Conservation (phyloP, 2,888 invertebrate genomes). For the Petrolisthes cinctipes region DNA sequence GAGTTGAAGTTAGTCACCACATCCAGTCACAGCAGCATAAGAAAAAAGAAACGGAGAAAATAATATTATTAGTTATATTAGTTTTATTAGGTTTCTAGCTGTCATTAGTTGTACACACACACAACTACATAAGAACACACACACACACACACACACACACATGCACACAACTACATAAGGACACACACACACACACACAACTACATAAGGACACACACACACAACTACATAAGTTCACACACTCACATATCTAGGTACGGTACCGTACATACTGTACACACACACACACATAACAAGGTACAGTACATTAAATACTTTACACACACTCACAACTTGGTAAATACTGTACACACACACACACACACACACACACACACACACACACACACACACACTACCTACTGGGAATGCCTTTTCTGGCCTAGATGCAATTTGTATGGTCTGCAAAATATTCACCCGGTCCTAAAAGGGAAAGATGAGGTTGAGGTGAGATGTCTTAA, state of each 20-base stretch:
- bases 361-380: not conserved
- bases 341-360: not conserved
- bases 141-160: too few species aligned
- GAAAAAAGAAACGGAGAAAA: not conserved
- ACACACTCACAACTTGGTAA: too few species aligned
- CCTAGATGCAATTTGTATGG: slow-evolving; percentile 39
- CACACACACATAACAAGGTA: too few species aligned
- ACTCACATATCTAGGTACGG: too few species aligned
- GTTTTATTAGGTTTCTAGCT: not conserved
- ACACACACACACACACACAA: too few species aligned
- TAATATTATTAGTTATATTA: not conserved
- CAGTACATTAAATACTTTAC: too few species aligned
- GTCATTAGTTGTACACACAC: too few species aligned
- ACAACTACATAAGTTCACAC: too few species aligned
- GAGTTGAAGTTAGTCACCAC: not conserved
- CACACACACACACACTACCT: slow-evolving; percentile 42
- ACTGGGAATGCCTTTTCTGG: slow-evolving; percentile 60
- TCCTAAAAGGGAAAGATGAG: slow-evolving; percentile 38
- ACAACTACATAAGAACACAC: too few species aligned
- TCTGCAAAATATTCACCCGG: slow-evolving; percentile 38
- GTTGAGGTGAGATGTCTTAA: slow-evolving; percentile 27
- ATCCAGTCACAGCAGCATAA: slow-evolving; percentile 5
- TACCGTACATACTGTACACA: too few species aligned
- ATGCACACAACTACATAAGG: too few species aligned
- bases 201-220: too few species aligned